Evolutionary conservation across 2,888 invertebrate species (phyloP).

Genomic region (Neuroscelio doddi): DNA sequence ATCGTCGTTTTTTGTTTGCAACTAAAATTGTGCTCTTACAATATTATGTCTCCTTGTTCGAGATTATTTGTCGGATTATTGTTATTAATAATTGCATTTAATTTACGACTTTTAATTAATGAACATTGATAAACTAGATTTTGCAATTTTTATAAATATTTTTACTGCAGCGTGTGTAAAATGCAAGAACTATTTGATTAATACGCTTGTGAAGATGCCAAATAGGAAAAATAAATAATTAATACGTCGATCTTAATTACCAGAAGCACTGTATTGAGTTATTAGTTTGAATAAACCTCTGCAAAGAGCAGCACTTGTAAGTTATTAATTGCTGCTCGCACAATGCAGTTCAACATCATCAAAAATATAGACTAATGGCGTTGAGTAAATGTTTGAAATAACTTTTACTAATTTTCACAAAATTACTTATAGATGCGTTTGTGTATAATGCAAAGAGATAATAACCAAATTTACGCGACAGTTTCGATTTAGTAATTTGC

Average conservation of each 20-base stretch:
- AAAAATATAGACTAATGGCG: slow-evolving; percentile 34
- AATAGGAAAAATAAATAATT: too few species aligned
- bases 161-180: too few species aligned
- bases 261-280: slow-evolving; percentile 12
- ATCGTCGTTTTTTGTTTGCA: slow-evolving; percentile 2
- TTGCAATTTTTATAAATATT: too few species aligned
- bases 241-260: too few species aligned
- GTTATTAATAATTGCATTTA: too few species aligned
- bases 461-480: slow-evolving; percentile 41
- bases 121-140: too few species aligned
- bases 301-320: slow-evolving; percentile 33
- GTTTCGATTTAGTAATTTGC: slow-evolving; percentile 36
- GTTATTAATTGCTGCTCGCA: slow-evolving; percentile 33
- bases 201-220: too few species aligned
- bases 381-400: slow-evolving; percentile 19
- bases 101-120: too few species aligned
- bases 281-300: slow-evolving; percentile 36
- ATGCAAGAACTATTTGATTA: too few species aligned
- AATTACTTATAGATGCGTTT: slow-evolving; percentile 26
- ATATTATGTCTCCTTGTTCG: too few species aligned
- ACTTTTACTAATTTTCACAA: slow-evolving; percentile 26
- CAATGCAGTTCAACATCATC: slow-evolving; percentile 28
- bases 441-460: slow-evolving; percentile 16
- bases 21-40: slow-evolving; percentile 5
- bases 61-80: too few species aligned